Evolutionary conservation across 2,113 vertebrate species (phyloP).

Genomic region (Chaetops frenatus): DNA sequence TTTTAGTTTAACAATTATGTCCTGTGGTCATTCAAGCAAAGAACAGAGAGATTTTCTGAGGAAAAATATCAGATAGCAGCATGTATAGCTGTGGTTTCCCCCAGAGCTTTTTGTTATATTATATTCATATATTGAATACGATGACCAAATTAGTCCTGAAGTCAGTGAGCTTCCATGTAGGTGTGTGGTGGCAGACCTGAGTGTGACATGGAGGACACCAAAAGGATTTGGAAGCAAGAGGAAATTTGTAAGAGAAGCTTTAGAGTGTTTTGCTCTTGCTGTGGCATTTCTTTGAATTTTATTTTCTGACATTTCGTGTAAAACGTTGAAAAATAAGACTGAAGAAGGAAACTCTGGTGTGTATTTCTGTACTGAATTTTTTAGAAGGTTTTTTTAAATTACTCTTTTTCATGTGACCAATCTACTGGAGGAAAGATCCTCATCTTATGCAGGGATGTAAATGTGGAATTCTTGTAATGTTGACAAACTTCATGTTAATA

Average conservation of each 20-base stretch:
- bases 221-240: background rate
- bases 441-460: background rate
- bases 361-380: background rate
- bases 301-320: background rate
- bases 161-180: background rate
- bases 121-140: background rate
- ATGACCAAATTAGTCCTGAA: background rate
- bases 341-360: background rate
- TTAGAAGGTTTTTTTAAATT: background rate
- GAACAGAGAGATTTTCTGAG: background rate
- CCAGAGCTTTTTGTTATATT: background rate
- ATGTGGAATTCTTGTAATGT: background rate
- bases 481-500: background rate
- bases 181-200: background rate
- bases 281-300: background rate
- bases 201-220: background rate
- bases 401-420: background rate
- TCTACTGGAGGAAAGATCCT: background rate
- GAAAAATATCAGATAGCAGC: background rate
- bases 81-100: background rate
- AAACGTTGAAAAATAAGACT: background rate
- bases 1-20: slow-evolving; percentile 10
- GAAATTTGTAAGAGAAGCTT: background rate
- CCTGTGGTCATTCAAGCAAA: background rate
- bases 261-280: background rate